Base-by-base conservation (phyloP, 1,140 invertebrate genomes). In the Leptinotarsa defecta region DNA sequence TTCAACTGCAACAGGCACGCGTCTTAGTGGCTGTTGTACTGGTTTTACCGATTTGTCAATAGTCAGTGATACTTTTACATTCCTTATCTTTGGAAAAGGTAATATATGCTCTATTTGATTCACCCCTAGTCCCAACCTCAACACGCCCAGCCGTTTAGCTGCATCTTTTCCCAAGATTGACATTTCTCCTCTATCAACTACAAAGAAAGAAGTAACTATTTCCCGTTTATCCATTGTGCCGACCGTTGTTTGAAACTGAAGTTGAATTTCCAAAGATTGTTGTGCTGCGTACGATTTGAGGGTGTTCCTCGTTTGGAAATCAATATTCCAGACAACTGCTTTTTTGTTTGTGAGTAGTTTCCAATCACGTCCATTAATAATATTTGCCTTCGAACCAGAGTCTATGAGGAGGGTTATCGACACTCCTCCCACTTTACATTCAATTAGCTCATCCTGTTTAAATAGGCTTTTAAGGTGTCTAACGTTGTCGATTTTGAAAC, bases 81-180 rank as follows among this genome's bases (percentile, higher is more conserved):
- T 69, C 71, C 77, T 81, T 61, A 83, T 72, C 74, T 83, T 83
- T 48, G 77, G 74, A 68, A 80, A 80, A 62, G 71, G 17, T 69
- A 13, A 49, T 24, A 34, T 27, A 22, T 71, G 27, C 52, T 64
- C 67, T 43, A 76, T 71, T 13, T 24, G 22, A 57, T 76, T 76
- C 27, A 76, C 49, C 27, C 61, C 61, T 17, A 73, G n/a, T 13
- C 75, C 75, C 24, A 76, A 34, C 68, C 73, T 76, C 57, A 76
- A 71, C 22, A 76, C 48, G 15, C 71, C 71, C 22, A 76, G 27
- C 15, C 48, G 52, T 57, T 68, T 76, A 11, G 75, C 75, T 8
- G 67, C 61, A 48, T 73, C 75, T 69, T 70, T 76, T 64, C 75
- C 75, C 27, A 76, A 17, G n/a, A 76, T 43, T 65, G 75, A 76